Conservation (phyloP, 1,140 invertebrate genomes). For the Atta colombica region DNA sequence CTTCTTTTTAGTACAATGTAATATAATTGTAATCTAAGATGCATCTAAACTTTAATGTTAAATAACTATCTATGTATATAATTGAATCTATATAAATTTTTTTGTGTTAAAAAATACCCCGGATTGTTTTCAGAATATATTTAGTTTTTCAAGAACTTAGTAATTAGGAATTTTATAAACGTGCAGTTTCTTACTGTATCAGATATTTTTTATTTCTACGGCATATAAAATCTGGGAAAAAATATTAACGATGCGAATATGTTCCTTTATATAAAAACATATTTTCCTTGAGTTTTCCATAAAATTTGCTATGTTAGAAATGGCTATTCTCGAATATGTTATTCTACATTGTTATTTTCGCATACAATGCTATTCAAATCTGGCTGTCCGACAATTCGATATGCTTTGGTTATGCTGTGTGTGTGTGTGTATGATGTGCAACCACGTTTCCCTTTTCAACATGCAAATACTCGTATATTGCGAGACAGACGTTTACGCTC, state of each 20-base stretch:
- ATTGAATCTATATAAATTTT: constrained; percentile 1
- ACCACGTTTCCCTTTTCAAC: constrained; percentile 41
- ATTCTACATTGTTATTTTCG: constrained; percentile 13
- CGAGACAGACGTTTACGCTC: constrained; percentile 71
- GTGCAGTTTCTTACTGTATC: not conserved
- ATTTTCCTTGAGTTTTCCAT: not conserved
- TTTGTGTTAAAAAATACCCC: not conserved
- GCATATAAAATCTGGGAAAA: not conserved
- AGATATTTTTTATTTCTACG: not conserved
- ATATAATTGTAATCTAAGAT: constrained; percentile 14
- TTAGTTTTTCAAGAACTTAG: not conserved
- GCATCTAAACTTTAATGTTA: not conserved
- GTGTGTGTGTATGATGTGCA: constrained; percentile 30
- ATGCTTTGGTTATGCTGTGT: constrained; percentile 12
- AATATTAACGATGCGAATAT: not conserved
- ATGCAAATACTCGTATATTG: constrained; percentile 53
- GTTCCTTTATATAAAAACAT: not conserved
- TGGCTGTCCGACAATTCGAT: constrained; percentile 44
- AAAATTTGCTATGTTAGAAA: not conserved
- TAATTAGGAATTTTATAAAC: not conserved
- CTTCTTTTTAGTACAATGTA: not conserved
- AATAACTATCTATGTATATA: constrained; percentile 1
- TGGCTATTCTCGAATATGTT: not conserved
- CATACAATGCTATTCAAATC: constrained; percentile 47
- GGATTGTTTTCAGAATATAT: not conserved